Percentiles rank a stretch among this genome's conserved stretches.
These are phyloP conservation scores for Bubo bubo DNA, from an alignment of 2,113 vertebrate genomes.

Conservation along the genomic window DNA sequence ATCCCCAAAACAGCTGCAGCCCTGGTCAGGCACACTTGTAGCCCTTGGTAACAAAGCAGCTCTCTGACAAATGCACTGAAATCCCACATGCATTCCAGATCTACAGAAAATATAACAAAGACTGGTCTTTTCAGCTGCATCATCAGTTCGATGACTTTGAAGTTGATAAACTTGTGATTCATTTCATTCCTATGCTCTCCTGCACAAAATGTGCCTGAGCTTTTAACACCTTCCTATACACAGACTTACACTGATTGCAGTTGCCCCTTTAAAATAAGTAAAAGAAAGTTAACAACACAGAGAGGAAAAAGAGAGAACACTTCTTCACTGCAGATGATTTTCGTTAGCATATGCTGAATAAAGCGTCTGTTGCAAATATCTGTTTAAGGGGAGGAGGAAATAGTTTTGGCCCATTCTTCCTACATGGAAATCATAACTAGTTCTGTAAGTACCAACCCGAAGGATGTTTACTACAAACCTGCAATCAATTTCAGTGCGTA, in stretches of 20 bases:
- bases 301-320: background rate
- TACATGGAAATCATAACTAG: background rate
- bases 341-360: background rate
- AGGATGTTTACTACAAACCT: background rate
- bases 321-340: background rate
- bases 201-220: background rate
- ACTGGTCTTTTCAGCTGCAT: background rate
- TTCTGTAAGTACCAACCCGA: background rate
- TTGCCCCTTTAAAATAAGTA: background rate
- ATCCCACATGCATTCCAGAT: background rate
- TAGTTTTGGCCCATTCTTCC: background rate
- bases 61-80: background rate
- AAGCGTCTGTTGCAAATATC: background rate
- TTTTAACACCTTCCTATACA: background rate
- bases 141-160: background rate
- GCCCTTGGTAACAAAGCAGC: background rate
- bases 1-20: slow-evolving; percentile 26
- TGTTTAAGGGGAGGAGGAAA: background rate
- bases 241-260: accelerated
- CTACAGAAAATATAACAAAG: background rate
- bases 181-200: background rate
- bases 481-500: background rate
- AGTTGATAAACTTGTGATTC: background rate
- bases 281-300: background rate
- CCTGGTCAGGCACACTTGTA: background rate